These are phyloP conservation scores for Piaya cayana DNA, from an alignment of 2,113 vertebrate genomes.

Conservation along the genomic window DNA sequence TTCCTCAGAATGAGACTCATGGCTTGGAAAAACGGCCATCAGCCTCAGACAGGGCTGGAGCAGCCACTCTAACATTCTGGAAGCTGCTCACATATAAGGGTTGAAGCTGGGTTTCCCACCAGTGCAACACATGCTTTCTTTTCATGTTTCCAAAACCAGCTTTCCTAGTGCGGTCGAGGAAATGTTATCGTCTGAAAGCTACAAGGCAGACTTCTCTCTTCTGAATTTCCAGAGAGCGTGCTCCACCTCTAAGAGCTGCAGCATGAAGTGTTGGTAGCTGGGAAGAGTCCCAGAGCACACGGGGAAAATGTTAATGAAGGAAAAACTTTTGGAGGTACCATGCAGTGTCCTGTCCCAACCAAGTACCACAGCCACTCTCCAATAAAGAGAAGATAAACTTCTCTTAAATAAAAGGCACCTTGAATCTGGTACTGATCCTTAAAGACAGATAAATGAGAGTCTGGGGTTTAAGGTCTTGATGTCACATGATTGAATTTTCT, in stretches of 20 bases:
- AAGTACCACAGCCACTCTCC: fast-evolving
- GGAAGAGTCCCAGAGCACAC: neutral
- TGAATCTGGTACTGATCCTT: neutral
- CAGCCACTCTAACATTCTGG: neutral
- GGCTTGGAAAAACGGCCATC: neutral
- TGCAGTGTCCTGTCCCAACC: neutral
- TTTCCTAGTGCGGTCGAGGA: neutral
- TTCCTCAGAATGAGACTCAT: neutral
- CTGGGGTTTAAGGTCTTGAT: neutral
- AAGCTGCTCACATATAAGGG: neutral
- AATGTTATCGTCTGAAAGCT: neutral
- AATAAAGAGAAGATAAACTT: neutral
- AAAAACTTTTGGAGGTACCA: neutral
- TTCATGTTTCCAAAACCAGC: fast-evolving
- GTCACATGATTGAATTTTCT: neutral
- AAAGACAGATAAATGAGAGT: neutral
- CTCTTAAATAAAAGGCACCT: neutral
- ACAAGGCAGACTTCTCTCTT: neutral
- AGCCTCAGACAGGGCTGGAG: fast-evolving
- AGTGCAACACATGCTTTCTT: neutral
- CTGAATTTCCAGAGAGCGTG: neutral
- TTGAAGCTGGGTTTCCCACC: neutral
- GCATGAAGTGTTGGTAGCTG: neutral
- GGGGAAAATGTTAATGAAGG: neutral
- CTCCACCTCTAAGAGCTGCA: neutral